Evolutionary conservation across 2,888 invertebrate species (phyloP).

Genomic region (Perizoma flavofasciatum): DNA sequence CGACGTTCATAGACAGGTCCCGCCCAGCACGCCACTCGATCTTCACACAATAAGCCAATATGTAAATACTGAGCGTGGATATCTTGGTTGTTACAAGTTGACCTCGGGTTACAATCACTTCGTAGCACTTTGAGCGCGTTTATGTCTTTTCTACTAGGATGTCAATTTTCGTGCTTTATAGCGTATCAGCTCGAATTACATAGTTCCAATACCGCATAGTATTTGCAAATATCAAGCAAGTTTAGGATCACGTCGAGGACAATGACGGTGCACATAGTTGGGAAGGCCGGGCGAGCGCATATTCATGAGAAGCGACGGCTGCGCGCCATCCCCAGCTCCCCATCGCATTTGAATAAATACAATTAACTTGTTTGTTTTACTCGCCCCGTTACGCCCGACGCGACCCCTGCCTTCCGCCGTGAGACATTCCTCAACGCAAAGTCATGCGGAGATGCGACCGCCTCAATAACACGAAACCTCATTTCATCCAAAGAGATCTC

Average conservation of each 20-base stretch:
- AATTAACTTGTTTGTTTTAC: conserved; percentile 84
- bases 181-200: conserved; percentile 9
- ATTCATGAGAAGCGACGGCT: conserved; percentile 78
- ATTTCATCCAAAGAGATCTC: conserved; percentile 30
- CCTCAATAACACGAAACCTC: conserved; percentile 27
- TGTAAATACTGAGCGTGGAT: conserved; percentile 52
- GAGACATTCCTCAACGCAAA: conserved; percentile 54
- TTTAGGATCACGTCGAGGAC: conserved; percentile 39
- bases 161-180: conserved; percentile 13
- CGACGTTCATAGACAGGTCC: conserved; percentile 52
- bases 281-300: conserved; percentile 60
- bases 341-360: conserved; percentile 81
- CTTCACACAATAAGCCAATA: conserved; percentile 49
- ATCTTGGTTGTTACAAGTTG: conserved; percentile 38
- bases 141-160: conserved; percentile 24
- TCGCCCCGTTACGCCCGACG: conserved; percentile 63
- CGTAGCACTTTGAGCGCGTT: conserved; percentile 25
- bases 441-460: conserved; percentile 21
- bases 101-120: conserved; percentile 34
- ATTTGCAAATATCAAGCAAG: conserved; percentile 44
- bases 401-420: conserved; percentile 59
- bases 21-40: conserved; percentile 53
- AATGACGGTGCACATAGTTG: conserved; percentile 72
- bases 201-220: conserved; percentile 31
- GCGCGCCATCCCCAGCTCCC: conserved; percentile 57